Base-by-base conservation (phyloP, 2,797 vertebrate genomes). In the Microctenopoma lineatum region DNA sequence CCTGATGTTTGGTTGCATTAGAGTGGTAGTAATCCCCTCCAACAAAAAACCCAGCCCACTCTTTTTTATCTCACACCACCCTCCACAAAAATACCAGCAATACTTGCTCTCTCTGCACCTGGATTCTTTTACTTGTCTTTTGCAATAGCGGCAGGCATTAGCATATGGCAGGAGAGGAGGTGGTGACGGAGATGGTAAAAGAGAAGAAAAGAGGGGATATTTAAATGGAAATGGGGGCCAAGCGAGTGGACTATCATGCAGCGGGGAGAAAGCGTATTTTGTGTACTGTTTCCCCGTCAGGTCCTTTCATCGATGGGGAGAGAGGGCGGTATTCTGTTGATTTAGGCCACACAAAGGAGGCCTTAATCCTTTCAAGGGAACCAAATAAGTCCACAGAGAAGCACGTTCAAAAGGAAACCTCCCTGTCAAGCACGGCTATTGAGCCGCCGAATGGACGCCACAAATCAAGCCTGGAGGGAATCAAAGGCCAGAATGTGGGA, bases 311-410 rank as follows among this genome's bases (percentile, higher is more conserved):
- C 15, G 80, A 74, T 68, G 75, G 87, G 86, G 93, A 93, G 93
- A 93, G 94, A 93, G 90, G 89, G 88, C 78, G 94, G 94, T 90
- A 92, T 93, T 88, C 85, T 98, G 97, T 99, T 99, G 96, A 96
- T 98, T 98, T 97, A 96, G 92, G 91, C 87, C 67, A 85, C 93
- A 97, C 96, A 98, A 98, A 97, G 92, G 95, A 93, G 91, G 88
- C 92, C 93, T 91, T 97, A 96, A 97, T 97, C 96, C 95, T 96
- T 97, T 97, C 95, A 96, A 95, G 95, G 94, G 94, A 96, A 95
- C 93, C 94, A 95, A 96, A 96, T 96, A 95, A 94, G 93, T 92
- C 91, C 88, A 93, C 90, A 94, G 87, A 95, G 95, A 89, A 93
- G 93, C 89, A 93, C 90, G 70, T 36, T 93, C 77, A 90, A 93